Evolutionary conservation across 2,888 invertebrate species (phyloP), one percentile per base, ranked within the genome.

Genomic region (Pristionchus mayeri): DNA sequence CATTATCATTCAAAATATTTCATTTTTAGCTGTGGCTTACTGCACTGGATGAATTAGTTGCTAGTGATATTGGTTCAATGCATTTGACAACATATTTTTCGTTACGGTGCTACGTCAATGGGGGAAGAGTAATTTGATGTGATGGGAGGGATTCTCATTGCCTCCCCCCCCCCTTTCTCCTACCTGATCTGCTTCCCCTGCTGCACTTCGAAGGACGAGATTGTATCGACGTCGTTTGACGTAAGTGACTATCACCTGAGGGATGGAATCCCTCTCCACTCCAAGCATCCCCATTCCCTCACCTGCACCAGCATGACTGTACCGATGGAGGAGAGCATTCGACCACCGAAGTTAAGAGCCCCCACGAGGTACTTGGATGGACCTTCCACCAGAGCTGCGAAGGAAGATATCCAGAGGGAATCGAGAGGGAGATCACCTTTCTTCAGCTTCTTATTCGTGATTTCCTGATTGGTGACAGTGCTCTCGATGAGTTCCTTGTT

Each of bases 241-340:
- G 44, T 88, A 88, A 0, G 87, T 79, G 11, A 87, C 84, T 0
- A 88, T 84, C 2, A 87, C 88, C 87, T 88, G 60, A 24, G 54
- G 30, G n/a, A n/a, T n/a, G n/a, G n/a, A n/a, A n/a, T n/a, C n/a
- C n/a, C n/a, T n/a, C n/a, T n/a, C n/a, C n/a, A n/a, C n/a, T n/a
- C n/a, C n/a, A n/a, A n/a, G n/a, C n/a, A n/a, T n/a, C n/a, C n/a
- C 16, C 40, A 52, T 13, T 54, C 16, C n/a, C 76, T 21, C 34
- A 90, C 90, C 84, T 90, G 90, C 9, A 88, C 90, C 3, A 90
- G 82, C 81, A 90, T 85, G n/a, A 90, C 86, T 30, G 90, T 90
- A 79, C 90, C 90, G 18, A 90, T 79, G n/a, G 90, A 90, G 48
- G 87, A 87, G 21, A 90, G 63, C 48, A 89, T 85, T 11, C 90